Evolutionary conservation across 2,888 invertebrate genomes (phyloP).

Genomic region (Cylloceria caligata): DNA sequence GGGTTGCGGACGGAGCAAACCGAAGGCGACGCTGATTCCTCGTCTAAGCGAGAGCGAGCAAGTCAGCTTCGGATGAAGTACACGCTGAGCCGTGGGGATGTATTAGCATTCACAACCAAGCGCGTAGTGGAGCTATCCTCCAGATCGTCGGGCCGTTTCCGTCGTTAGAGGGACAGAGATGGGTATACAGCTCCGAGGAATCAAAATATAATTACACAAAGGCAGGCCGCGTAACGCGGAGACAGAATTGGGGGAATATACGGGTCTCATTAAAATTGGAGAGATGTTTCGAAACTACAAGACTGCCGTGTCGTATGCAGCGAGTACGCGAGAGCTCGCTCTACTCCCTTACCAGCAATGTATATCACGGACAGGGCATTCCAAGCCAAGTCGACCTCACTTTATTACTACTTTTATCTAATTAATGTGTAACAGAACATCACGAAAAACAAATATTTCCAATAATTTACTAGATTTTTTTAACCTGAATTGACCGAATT

Average conservation of each 20-base stretch:
- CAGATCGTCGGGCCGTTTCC: conserved; percentile 45
- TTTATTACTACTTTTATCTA: neutral
- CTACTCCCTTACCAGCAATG: conserved; percentile 47
- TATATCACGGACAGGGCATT: neutral
- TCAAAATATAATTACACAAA: conserved; percentile 83
- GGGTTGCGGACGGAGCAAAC: conserved; percentile 31
- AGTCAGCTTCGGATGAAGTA: conserved; percentile 34
- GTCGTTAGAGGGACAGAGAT: conserved; percentile 1
- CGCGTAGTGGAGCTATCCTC: conserved; percentile 48
- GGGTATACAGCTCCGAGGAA: conserved; percentile 72
- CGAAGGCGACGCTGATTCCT: conserved; percentile 35
- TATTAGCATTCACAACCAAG: conserved; percentile 81
- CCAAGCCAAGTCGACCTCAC: neutral
- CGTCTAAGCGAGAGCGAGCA: conserved; percentile 3
- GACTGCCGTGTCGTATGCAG: conserved; percentile 83
- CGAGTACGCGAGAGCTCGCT: conserved; percentile 60
- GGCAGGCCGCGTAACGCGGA: conserved; percentile 79
- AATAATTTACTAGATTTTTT: too few species aligned
- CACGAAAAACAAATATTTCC: too few species aligned
- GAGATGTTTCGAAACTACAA: conserved; percentile 83
- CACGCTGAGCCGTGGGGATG: conserved; percentile 69
- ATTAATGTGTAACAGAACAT: too few species aligned
- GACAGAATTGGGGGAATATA: conserved; percentile 82
- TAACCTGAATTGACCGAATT: too few species aligned
- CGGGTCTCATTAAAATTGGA: conserved; percentile 84